phyloP scores from a whole-genome alignment of 1,140 invertebrate genomes.

The Gryllus bimaculatus region DNA sequence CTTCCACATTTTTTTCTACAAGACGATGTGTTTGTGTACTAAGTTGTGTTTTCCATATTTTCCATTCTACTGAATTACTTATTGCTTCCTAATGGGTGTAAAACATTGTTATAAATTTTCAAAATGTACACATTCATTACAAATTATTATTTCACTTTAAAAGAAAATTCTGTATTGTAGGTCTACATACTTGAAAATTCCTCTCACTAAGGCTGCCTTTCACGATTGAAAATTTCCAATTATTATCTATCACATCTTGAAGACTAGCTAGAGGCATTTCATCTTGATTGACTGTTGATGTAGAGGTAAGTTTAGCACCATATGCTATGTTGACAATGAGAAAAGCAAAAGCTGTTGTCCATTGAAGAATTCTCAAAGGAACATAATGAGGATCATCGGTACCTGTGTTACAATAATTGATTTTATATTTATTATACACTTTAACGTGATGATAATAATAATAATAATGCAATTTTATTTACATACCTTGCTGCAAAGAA shows the following conservation, averaged over 20 bases:
- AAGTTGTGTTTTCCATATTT: not conserved
- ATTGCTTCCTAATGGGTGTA: not conserved
- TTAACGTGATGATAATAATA: no score
- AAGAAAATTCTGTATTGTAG: not conserved
- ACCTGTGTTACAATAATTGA: not conserved
- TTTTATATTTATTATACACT: not conserved
- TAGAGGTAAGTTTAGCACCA: not conserved
- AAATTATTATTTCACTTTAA: not conserved
- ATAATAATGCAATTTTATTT: not conserved
- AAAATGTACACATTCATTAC: not conserved
- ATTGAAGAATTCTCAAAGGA: not conserved
- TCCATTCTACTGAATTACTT: not conserved
- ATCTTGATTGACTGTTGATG: not conserved
- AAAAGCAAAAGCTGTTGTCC: not conserved
- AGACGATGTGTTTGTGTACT: not conserved
- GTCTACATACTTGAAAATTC: not conserved
- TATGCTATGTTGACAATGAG: not conserved
- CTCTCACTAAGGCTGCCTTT: not conserved
- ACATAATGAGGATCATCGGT: not conserved
- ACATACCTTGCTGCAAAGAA: not conserved
- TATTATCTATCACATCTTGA: not conserved
- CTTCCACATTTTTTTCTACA: not conserved
- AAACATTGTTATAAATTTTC: no score
- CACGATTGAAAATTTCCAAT: not conserved
- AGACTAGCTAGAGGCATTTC: not conserved